These are phyloP conservation scores for Cydia strobilella DNA, from an alignment of 1,140 invertebrate genomes.

Conservation along the genomic window DNA sequence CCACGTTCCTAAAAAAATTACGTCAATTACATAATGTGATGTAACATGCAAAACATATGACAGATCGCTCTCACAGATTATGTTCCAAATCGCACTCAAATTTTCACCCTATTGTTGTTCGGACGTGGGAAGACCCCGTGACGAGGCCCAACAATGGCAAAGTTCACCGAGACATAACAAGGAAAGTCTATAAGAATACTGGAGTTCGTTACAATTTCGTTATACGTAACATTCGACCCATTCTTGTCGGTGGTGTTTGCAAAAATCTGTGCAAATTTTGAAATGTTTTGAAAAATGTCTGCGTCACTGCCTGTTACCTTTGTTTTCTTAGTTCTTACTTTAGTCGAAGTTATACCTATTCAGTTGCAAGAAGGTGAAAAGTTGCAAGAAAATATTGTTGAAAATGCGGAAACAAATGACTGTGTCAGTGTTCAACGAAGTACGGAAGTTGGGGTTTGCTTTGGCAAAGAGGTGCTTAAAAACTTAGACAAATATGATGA, in stretches of 20 bases:
- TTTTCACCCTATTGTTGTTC: slow-evolving; percentile 74
- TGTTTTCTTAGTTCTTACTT: slow-evolving; percentile 45
- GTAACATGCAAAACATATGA: slow-evolving; percentile 34
- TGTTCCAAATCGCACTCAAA: slow-evolving; percentile 64
- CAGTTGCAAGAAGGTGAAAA: slow-evolving; percentile 68
- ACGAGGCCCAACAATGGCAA: slow-evolving; percentile 74
- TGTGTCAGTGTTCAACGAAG: slow-evolving; percentile 76
- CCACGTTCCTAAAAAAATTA: slow-evolving; percentile 46
- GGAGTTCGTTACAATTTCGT: slow-evolving; percentile 55
- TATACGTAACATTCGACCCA: slow-evolving; percentile 59
- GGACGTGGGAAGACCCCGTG: slow-evolving; percentile 68
- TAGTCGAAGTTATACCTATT: slow-evolving; percentile 60
- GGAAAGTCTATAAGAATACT: slow-evolving; percentile 73
- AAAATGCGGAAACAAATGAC: slow-evolving; percentile 69
- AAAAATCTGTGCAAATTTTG: slow-evolving; percentile 39
- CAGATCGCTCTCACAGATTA: slow-evolving; percentile 54
- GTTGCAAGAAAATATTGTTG: slow-evolving; percentile 56
- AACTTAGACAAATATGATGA: slow-evolving; percentile 84
- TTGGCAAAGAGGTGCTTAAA: slow-evolving; percentile 85
- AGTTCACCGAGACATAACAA: slow-evolving; percentile 76
- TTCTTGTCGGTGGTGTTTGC: slow-evolving; percentile 40
- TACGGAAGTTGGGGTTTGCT: slow-evolving; percentile 80
- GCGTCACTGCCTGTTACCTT: slow-evolving; percentile 34
- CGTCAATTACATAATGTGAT: slow-evolving; percentile 44
- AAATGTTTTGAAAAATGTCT: slow-evolving; percentile 40